phyloP scores from a whole-genome alignment of 1,140 invertebrate genomes.

The Drosophila rhopaloa region DNA sequence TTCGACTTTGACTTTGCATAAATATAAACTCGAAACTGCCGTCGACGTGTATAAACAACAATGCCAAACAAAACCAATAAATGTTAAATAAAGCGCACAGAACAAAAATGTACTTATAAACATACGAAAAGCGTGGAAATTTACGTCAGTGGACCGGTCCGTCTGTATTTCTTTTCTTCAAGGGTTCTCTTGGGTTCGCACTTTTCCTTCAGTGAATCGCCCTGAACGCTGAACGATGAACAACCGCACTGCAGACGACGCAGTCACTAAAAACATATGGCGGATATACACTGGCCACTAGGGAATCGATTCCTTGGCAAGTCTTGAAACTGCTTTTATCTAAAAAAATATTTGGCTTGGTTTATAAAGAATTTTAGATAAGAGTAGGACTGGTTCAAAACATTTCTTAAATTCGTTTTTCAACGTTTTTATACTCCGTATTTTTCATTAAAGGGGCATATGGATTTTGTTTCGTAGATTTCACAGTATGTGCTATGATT shows the following conservation, averaged over 20 bases:
- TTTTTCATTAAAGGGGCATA: neutral
- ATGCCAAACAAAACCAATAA: conserved; percentile 74
- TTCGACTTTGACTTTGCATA: conserved; percentile 47
- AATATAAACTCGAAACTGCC: conserved; percentile 45
- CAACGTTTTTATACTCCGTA: neutral
- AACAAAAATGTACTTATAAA: conserved; percentile 33
- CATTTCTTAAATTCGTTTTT: neutral
- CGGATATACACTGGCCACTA: conserved; percentile 38
- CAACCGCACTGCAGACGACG: conserved; percentile 21
- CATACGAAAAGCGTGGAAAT: conserved; percentile 46
- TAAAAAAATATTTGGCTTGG: neutral
- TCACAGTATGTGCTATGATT: too few species aligned
- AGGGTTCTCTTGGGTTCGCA: conserved; percentile 24
- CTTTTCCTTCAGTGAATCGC: conserved; percentile 22
- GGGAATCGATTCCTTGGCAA: conserved; percentile 4
- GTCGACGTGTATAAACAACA: conserved; percentile 58
- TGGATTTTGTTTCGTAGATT: neutral
- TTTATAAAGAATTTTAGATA: neutral
- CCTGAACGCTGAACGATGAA: conserved; percentile 25
- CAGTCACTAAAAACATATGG: conserved; percentile 52
- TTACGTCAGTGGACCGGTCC: conserved; percentile 64
- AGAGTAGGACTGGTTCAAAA: neutral
- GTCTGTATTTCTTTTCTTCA: conserved; percentile 10
- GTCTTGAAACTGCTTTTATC: conserved; percentile 12
- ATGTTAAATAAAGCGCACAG: conserved; percentile 64